phyloP scores from a whole-genome alignment of 1,140 invertebrate species.

The Ctenoplectra terminalis region DNA sequence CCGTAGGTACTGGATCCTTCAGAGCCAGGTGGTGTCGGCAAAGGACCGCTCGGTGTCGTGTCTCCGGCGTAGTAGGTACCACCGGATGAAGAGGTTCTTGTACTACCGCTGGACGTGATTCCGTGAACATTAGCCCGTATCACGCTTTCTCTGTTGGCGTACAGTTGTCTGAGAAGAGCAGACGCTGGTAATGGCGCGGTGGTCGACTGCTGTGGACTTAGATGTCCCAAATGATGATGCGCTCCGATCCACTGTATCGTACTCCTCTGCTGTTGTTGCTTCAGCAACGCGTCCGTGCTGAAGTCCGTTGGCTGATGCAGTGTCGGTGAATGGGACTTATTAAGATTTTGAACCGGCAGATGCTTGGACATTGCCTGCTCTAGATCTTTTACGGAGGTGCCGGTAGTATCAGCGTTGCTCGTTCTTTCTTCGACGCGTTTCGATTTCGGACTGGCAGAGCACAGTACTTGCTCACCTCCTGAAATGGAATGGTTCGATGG shows the following conservation, averaged over 20 bases:
- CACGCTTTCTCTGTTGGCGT: conserved; percentile 95
- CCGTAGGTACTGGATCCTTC: conserved; percentile 90
- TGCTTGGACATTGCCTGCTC: conserved; percentile 99
- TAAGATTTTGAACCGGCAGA: conserved; percentile 87
- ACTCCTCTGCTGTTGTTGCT: conserved; percentile 91
- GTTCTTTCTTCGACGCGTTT: conserved; percentile 78
- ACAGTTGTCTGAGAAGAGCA: conserved; percentile 93
- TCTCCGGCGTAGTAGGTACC: conserved; percentile 83
- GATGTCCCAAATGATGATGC: conserved; percentile 86
- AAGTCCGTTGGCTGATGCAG: conserved; percentile 91
- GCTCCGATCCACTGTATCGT: conserved; percentile 97
- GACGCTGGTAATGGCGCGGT: conserved; percentile 88
- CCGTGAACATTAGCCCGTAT: conserved; percentile 95
- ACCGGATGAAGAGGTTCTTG: conserved; percentile 78
- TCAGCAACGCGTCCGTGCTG: conserved; percentile 92
- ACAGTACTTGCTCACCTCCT: conserved; percentile 75
- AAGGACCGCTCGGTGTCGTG: conserved; percentile 84
- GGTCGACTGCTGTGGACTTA: conserved; percentile 86
- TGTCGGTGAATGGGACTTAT: conserved; percentile 83
- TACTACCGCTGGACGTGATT: conserved; percentile 83
- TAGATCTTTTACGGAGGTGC: conserved; percentile 93
- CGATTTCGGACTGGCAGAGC: conserved; percentile 80
- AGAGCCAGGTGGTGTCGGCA: conserved; percentile 93
- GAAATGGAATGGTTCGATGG: conserved; percentile 83
- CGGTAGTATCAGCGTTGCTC: conserved; percentile 77